Conservation (phyloP, 1,140 invertebrate genomes). For the Zaprionus camerounensis region DNA sequence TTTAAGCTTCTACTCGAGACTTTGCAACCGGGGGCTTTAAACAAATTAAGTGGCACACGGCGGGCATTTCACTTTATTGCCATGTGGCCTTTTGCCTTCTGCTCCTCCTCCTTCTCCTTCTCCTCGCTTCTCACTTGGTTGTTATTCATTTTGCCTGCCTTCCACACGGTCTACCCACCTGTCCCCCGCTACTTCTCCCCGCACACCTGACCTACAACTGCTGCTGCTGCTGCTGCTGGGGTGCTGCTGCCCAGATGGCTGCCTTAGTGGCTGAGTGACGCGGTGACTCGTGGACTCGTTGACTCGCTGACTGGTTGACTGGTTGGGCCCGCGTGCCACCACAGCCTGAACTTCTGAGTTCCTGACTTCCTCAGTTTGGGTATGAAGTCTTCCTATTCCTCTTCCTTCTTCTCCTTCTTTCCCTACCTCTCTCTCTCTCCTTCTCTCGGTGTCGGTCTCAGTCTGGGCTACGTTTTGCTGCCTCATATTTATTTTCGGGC, state of each 20-base stretch:
- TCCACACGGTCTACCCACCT: constrained; percentile 11
- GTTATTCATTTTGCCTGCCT: constrained; percentile 61
- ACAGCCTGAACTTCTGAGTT: neutral
- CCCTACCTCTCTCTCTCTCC: neutral
- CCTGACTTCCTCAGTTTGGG: neutral
- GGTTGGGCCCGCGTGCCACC: constrained; percentile 6
- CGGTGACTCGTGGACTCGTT: constrained; percentile 26
- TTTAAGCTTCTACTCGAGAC: constrained; percentile 50
- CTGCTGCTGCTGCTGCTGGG: neutral
- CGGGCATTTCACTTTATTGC: constrained; percentile 62
- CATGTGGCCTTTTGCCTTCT: constrained; percentile 26
- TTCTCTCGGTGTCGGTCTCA: neutral
- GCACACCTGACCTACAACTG: constrained; percentile 26
- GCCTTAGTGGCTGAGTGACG: constrained; percentile 51
- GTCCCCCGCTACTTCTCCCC: neutral
- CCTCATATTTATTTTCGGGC: constrained; percentile 62
- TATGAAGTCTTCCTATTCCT: neutral
- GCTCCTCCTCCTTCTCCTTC: neutral
- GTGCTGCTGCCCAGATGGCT: constrained; percentile 37
- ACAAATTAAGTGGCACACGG: constrained; percentile 75
- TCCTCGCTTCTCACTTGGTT: constrained; percentile 34
- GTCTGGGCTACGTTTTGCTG: constrained; percentile 38
- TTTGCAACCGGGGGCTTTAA: constrained; percentile 53
- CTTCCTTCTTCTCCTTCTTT: neutral
- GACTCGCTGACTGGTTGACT: constrained; percentile 24